Evolutionary conservation across 2,113 vertebrate species (phyloP).

Genomic region (Phalacrocorax aristotelis): DNA sequence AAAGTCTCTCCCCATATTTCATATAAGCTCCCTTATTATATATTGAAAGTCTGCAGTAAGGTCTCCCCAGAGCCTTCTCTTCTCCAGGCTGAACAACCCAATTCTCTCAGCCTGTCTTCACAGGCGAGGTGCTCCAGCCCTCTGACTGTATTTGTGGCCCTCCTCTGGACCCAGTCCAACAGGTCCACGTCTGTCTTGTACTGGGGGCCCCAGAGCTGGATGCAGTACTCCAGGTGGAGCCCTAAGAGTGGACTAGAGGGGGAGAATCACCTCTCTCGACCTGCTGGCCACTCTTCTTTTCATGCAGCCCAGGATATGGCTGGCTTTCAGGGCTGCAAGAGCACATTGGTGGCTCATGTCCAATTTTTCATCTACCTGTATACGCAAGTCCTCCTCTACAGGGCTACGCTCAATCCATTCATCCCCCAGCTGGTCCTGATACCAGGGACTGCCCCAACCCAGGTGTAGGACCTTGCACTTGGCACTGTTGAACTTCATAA

Average conservation of each 20-base stretch:
- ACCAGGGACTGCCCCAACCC: rapidly evolving
- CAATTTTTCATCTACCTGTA: neutral
- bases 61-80: neutral
- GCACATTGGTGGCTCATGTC: rapidly evolving
- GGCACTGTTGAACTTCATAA: neutral
- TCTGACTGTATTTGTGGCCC: neutral
- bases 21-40: neutral
- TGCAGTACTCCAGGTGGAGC: neutral
- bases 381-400: neutral
- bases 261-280: neutral
- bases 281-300: neutral
- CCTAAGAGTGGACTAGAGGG: neutral
- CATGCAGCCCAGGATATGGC: rapidly evolving
- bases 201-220: neutral
- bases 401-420: neutral
- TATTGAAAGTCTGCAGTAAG: rapidly evolving
- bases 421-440: too few species aligned
- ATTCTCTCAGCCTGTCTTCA: neutral
- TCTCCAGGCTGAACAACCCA: neutral
- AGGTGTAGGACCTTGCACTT: neutral
- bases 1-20: neutral
- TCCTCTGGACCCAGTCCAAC: neutral
- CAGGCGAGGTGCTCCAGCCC: neutral
- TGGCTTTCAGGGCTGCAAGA: neutral
- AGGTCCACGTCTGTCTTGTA: neutral